Evolutionary conservation across 1,140 invertebrate species (phyloP), one percentile per base, ranked within the genome.

Genomic region (Drosophila arizonae): DNA sequence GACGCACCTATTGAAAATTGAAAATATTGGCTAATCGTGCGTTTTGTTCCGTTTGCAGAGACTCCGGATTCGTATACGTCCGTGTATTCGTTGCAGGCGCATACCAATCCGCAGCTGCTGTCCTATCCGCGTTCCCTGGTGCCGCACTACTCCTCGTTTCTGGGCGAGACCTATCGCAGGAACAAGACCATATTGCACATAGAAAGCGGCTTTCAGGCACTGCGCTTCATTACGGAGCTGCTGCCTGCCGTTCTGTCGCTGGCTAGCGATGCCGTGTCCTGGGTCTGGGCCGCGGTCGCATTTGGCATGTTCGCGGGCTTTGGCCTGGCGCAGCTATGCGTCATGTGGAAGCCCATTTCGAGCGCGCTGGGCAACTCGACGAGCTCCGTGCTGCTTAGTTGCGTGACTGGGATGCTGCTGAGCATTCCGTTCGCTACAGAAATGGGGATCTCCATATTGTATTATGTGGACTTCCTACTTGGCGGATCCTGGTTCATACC

Each of bases 351-450:
- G 36, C 91, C 91, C 10, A 91, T 92, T 95, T 94, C 91, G 95
- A 79, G 95, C 95, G 90, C 13, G 93, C 95, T 90, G 95, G 96
- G 96, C 94, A 97, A 92, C 96, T 97, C 67, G 81, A 97, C 96
- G 0, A 96, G 95, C 5, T 96, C 97, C 52, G 97, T 97, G 0
- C 96, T 98, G 82, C 94, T 97, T 57, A 95, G 96, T 78, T 98
- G 97, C 79, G 94, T 96, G 0, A 94, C 96, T 58, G 97, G 95
- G 8, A 95, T 97, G 66, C 93, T 96, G 13, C 91, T 98, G n/a
- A 96, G 97, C 17, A 93, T 99, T 76, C 95, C 97, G 24, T 95
- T 99, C 92, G 95, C 96, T 54, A 97, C 97, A 15, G 97, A 98
- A 93, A 93, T 96, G 80, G 97, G 96, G n/a, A 95, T 97, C 62